A percentile compares a stretch with the other conserved stretches of the same genome.
These are phyloP conservation scores for Chaetops frenatus DNA, from an alignment of 2,113 vertebrate species.

Conservation along the genomic window DNA sequence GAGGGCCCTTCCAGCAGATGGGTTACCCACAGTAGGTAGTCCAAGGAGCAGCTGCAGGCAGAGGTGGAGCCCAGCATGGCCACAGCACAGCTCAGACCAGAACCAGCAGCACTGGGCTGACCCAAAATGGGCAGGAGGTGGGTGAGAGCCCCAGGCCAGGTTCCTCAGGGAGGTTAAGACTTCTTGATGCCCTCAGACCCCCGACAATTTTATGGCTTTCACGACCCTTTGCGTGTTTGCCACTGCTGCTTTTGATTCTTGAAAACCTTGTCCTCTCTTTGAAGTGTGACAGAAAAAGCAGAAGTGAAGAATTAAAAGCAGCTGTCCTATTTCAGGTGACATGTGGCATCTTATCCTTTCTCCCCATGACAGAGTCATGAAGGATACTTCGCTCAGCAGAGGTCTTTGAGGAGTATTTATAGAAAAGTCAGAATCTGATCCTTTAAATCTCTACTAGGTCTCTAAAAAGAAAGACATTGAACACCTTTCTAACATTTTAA, in stretches of 20 bases:
- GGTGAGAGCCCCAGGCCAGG: rapidly evolving
- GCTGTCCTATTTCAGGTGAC: neutral
- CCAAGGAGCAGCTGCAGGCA: neutral
- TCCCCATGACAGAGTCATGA: neutral
- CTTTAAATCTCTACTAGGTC: neutral
- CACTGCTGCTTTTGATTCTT: neutral
- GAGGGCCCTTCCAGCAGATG: neutral
- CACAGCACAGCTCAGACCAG: neutral
- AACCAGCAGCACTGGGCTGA: neutral
- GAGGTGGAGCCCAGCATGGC: neutral
- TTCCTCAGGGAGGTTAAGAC: neutral
- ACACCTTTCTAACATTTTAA: neutral
- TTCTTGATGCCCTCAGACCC: neutral
- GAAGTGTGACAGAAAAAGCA: neutral
- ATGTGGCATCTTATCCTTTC: neutral
- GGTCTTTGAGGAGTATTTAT: neutral
- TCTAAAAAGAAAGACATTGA: neutral
- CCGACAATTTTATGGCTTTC: neutral
- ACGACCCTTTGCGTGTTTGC: neutral
- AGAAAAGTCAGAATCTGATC: neutral
- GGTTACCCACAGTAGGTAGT: no score
- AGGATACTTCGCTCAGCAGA: neutral
- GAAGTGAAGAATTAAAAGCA: neutral
- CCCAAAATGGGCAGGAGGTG: neutral
- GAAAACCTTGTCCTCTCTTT: neutral